Percentiles rank a stretch among this genome's conserved stretches.
These are phyloP conservation scores for Barypeithes pellucidus DNA, from an alignment of 2,888 invertebrate genomes.

Conservation along the genomic window DNA sequence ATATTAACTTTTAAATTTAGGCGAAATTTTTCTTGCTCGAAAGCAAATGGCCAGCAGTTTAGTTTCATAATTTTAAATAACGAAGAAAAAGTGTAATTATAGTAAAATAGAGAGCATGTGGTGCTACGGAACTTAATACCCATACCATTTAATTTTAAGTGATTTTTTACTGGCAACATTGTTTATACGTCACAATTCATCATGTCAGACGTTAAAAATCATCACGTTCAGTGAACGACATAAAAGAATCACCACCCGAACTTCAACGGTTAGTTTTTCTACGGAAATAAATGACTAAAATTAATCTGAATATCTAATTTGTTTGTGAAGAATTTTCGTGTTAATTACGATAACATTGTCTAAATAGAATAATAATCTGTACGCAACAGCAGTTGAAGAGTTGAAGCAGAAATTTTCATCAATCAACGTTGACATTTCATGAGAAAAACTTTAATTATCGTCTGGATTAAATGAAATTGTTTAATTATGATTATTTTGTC, in stretches of 20 bases:
- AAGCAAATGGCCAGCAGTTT: no score
- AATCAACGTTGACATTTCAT: background rate
- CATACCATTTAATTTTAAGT: background rate
- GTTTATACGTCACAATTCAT: background rate
- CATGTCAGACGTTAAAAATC: slow-evolving; percentile 18
- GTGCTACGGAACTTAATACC: background rate
- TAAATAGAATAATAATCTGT: background rate
- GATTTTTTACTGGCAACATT: slow-evolving; percentile 1
- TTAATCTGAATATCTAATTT: slow-evolving; percentile 1
- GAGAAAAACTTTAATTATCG: background rate
- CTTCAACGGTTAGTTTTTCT: background rate
- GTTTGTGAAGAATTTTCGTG: background rate
- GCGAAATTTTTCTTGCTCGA: no score
- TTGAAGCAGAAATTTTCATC: slow-evolving; percentile 2
- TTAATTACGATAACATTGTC: slow-evolving; percentile 13
- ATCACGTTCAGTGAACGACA: background rate
- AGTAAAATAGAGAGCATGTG: background rate
- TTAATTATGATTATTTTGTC: no score
- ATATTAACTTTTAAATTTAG: no score
- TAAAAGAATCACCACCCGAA: slow-evolving; percentile 8
- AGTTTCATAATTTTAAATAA: no score
- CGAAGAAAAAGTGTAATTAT: no score
- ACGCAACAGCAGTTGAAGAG: background rate
- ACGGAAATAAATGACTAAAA: background rate
- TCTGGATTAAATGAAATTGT: background rate